Percentiles rank a stretch among this genome's conserved stretches.
Evolutionary conservation across 1,140 invertebrate species (phyloP).

Genomic region (Campodea augens): DNA sequence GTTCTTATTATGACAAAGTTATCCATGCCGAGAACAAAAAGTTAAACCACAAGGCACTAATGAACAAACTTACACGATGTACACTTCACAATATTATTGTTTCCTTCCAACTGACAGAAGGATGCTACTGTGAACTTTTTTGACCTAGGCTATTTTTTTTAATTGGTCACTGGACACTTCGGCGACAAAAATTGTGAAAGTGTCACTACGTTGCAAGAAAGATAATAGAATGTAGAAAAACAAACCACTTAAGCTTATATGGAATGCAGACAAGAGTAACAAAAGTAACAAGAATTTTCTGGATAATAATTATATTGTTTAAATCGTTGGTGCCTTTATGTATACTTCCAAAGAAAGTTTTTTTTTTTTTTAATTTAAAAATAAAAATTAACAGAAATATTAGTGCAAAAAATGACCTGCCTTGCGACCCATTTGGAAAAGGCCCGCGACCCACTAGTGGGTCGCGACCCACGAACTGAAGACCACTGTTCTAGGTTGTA

Average conservation of each 20-base stretch:
- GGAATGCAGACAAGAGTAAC: not conserved
- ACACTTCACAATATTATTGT: too few species aligned
- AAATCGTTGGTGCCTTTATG: not conserved
- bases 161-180: not conserved
- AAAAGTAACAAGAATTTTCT: not conserved
- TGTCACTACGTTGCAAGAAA: too few species aligned
- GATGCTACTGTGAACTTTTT: not conserved
- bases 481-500: too few species aligned
- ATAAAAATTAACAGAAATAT: not conserved
- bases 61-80: too few species aligned
- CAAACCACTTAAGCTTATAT: not conserved
- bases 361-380: not conserved
- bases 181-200: not conserved
- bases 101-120: too few species aligned
- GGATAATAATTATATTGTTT: not conserved
- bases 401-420: too few species aligned
- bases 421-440: too few species aligned
- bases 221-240: too few species aligned
- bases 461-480: too few species aligned
- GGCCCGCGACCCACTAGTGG: too few species aligned
- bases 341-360: not conserved
- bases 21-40: not conserved
- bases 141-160: not conserved
- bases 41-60: too few species aligned
- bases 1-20: not conserved